Evolutionary conservation across 2,888 invertebrate genomes (phyloP), one percentile per base, ranked within the genome.

Genomic region (Scaptomyza parva): DNA sequence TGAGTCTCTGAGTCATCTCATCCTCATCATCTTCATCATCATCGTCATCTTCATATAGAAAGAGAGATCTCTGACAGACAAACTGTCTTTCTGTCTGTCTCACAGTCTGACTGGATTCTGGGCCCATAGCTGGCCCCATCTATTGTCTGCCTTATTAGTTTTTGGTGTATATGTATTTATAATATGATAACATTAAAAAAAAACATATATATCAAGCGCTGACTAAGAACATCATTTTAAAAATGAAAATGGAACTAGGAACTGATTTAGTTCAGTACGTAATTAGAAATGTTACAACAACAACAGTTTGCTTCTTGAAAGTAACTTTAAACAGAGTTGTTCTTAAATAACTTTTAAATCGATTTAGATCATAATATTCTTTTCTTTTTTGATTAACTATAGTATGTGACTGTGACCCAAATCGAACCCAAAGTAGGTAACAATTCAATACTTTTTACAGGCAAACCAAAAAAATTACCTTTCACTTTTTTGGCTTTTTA

Each of bases 1-100:
- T 12, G n/a, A 8, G 28, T n/a, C n/a, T n/a, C 40, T 70, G 69
- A 70, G 48, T 71, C 70, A 70, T n/a, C n/a, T n/a, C 40, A 71
- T 71, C 70, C 44, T 71, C 70, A 70, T 71, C 57, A 37, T 17
- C 11, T 8, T 37, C 37, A 17, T 37, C 35, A 22, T 26, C 26
- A 26, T 1, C 7, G 5, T 70, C 57, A 33, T n/a, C 7, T 17
- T 37, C 37, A 17, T 37, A 35, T 40, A 33, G 20, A 22, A 9
- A 26, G 18, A 48, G 52, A 22, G 14, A n/a, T 17, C 26, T n/a
- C 30, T 12, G 18, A 22, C n/a, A 9, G 33, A 17, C 40, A 18
- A 12, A 14, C 24, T 12, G 17, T 11, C 40, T 40, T 33, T 18
- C n/a, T 24, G 14, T 18, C 24, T 12, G 17, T 11, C 40, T 40